Conservation (phyloP, 2,888 invertebrate species). For the Ischnus inquisitorius region DNA sequence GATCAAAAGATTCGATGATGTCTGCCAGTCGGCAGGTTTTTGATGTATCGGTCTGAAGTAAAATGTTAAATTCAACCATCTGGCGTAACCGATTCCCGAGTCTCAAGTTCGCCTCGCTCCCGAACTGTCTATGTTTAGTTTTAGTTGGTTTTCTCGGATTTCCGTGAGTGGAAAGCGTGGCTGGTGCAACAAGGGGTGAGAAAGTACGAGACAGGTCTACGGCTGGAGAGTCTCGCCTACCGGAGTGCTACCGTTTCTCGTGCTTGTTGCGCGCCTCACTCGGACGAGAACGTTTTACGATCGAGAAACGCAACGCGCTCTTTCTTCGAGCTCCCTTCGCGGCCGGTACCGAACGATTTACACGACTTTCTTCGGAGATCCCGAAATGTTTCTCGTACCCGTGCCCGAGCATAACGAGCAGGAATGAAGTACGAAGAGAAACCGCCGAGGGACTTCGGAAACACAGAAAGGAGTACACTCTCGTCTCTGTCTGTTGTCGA, state of each 20-base stretch:
- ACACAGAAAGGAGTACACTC: constrained; percentile 24
- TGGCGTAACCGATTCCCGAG: constrained; percentile 30
- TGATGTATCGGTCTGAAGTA: neutral
- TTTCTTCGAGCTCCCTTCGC: constrained; percentile 23
- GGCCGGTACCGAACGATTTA: constrained; percentile 54
- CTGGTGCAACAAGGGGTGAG: constrained; percentile 33
- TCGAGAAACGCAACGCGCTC: constrained; percentile 55
- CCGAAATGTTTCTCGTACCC: constrained; percentile 46
- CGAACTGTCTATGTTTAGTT: constrained; percentile 78
- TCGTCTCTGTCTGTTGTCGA: constrained; percentile 62
- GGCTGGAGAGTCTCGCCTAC: constrained; percentile 6
- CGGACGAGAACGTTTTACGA: constrained; percentile 68
- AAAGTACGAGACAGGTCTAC: constrained; percentile 58
- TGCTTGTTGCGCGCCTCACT: neutral
- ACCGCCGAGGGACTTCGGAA: constrained; percentile 42
- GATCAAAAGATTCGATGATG: neutral
- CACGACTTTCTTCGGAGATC: constrained; percentile 53
- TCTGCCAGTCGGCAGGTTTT: neutral
- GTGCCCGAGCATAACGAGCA: constrained; percentile 42
- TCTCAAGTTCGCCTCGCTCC: neutral
- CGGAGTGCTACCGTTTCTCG: constrained; percentile 18
- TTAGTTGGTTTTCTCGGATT: constrained; percentile 79
- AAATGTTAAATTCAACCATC: constrained; percentile 38
- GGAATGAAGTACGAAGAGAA: constrained; percentile 63
- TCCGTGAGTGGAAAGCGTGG: constrained; percentile 69